Base-by-base conservation (phyloP, 2,113 vertebrate species). In the Myiozetetes cayanensis region DNA sequence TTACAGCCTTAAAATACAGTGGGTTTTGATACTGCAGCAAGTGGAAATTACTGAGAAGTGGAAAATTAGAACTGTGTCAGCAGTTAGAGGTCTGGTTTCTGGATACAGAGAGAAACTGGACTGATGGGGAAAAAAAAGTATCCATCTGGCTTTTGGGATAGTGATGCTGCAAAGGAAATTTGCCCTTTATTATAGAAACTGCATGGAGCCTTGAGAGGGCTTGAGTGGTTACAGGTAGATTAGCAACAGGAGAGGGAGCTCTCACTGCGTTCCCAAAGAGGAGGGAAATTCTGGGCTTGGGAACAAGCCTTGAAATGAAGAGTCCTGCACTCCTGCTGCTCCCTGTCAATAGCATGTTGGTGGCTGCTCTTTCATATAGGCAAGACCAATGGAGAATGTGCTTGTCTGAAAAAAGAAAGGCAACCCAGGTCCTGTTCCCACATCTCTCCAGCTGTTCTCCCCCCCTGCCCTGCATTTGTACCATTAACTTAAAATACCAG, bases 41-140 rank as follows among this genome's bases (percentile, higher is more conserved):
- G 79, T 37, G 82, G 79, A 82, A 96, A 92, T 94, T 88, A 81
- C 68, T 65, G 50, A 78, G 92, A 93, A 89, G 76, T 86, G 83
- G 73, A 92, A 90, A 95, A 96, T 87, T 41, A 93, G 72, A 95
- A 82, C 39, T 55, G 65, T 88, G 87, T 86, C 93, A 95, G 88
- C 88, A 86, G 75, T 71, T 93, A 90, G 56, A 90, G 41, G 22
- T 81, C 82, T 93, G 24, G 43, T 90, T 96, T 88, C 90, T 84
- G 68, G 62, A 17, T 77, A 25, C 72, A 84, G 82, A 75, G 85
- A 35, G 55, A 87, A 93, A 46, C 59, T 63, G 75, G 4, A 16
- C 20, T 74, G 72, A 52, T 68, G 52, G 9, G 10, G 6, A 23
- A 12, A n/a, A n/a, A 66, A 61, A 47, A 37, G 74, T 74, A 41